phyloP scores from a whole-genome alignment of 2,797 vertebrate species.

The Distichodus sexfasciatus region DNA sequence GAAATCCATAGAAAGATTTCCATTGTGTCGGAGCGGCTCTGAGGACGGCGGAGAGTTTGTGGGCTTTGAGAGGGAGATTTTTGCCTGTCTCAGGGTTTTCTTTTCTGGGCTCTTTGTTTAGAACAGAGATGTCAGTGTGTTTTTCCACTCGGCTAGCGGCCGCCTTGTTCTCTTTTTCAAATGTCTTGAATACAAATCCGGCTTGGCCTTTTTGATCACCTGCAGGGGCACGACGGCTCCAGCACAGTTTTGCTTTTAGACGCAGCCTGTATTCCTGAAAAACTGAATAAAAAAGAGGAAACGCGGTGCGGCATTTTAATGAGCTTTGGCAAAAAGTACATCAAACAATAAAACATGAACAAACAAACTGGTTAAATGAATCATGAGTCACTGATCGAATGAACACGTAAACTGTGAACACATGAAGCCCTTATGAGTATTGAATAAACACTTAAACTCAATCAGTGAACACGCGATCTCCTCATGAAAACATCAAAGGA shows the following conservation, averaged over 20 bases:
- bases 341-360: neutral
- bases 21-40: neutral
- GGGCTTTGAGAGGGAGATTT: neutral
- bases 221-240: neutral
- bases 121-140: constrained; percentile 7
- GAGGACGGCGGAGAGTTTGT: neutral
- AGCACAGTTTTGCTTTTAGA: neutral
- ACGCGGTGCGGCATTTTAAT: neutral
- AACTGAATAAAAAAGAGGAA: neutral
- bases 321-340: neutral
- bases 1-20: constrained; percentile 4
- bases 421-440: no score
- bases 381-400: no score
- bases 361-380: no score
- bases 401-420: no score
- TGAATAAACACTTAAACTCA: no score
- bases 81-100: constrained; percentile 12
- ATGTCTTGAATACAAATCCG: constrained; percentile 3
- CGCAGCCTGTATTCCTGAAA: neutral
- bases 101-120: neutral
- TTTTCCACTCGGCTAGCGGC: neutral
- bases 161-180: neutral
- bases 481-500: no score
- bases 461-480: no score
- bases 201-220: constrained; percentile 5